Percentiles rank a stretch among this genome's conserved stretches.
These are phyloP conservation scores for Latheticus oryzae DNA, from an alignment of 2,888 invertebrate species.

Conservation along the genomic window DNA sequence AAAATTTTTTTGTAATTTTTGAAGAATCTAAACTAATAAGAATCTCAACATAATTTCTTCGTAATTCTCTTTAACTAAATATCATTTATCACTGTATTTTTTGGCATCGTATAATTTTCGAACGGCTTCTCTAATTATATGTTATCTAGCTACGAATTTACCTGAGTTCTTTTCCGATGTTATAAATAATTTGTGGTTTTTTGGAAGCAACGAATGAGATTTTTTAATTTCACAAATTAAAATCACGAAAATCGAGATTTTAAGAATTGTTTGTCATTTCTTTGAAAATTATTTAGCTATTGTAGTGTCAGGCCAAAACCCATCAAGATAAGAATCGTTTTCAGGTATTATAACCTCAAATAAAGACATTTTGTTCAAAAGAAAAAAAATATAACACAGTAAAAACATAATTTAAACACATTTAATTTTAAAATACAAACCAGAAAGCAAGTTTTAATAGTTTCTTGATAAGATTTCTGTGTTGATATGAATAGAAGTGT, in stretches of 20 bases:
- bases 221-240: too few species aligned
- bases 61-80: constrained; percentile 23
- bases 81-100: constrained; percentile 29
- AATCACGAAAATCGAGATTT: too few species aligned
- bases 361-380: constrained; percentile 53
- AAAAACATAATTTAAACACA: constrained; percentile 52
- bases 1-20: too few species aligned
- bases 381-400: too few species aligned
- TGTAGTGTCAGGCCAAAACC: constrained; percentile 42
- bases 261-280: too few species aligned
- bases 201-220: constrained; percentile 6
- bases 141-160: constrained; percentile 9
- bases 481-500: constrained; percentile 2
- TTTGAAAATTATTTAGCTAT: constrained; percentile 39
- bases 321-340: constrained; percentile 50
- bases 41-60: constrained; percentile 13
- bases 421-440: constrained; percentile 54
- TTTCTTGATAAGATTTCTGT: constrained; percentile 41
- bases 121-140: constrained; percentile 22
- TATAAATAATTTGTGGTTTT: constrained; percentile 13
- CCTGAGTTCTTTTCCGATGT: constrained; percentile 19
- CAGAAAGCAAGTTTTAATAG: constrained; percentile 50
- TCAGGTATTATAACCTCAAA: constrained; percentile 50
- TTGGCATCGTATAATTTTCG: constrained; percentile 23
- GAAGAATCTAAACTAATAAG: too few species aligned